Evolutionary conservation across 1,140 invertebrate species (phyloP).

Genomic region (Drosophila pectinifera): DNA sequence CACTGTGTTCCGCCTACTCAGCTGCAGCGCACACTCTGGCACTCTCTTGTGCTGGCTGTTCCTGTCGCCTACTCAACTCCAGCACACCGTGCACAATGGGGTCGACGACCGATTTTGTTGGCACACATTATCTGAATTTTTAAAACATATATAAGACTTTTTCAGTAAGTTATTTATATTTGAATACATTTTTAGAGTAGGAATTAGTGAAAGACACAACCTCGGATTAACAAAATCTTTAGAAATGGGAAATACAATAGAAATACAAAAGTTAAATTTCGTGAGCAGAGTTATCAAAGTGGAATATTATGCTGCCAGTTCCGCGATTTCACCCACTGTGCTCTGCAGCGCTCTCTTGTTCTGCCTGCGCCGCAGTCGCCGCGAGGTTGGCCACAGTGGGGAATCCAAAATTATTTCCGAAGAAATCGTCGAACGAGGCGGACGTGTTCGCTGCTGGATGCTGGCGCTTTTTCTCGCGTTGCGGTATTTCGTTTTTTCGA

Average conservation of each 20-base stretch:
- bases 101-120: too few species aligned
- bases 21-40: not conserved
- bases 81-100: not conserved
- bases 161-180: too few species aligned
- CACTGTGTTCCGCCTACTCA: slow-evolving; percentile 1
- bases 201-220: too few species aligned
- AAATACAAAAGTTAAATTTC: too few species aligned
- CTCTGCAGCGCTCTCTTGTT: not conserved
- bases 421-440: slow-evolving; percentile 35
- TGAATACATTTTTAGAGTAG: too few species aligned
- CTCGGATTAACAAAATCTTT: too few species aligned
- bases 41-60: not conserved
- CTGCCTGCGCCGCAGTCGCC: slow-evolving; percentile 2
- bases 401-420: slow-evolving; percentile 11
- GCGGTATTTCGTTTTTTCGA: slow-evolving; percentile 27
- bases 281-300: too few species aligned
- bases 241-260: too few species aligned
- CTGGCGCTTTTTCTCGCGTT: slow-evolving; percentile 36
- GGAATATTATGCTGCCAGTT: not conserved
- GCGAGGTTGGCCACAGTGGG: slow-evolving; percentile 9
- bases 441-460: slow-evolving; percentile 49
- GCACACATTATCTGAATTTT: too few species aligned
- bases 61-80: not conserved
- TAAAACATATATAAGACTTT: too few species aligned
- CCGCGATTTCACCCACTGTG: not conserved